Evolutionary conservation across 1,140 invertebrate genomes (phyloP).

Genomic region (Hylyphantes graminicola): DNA sequence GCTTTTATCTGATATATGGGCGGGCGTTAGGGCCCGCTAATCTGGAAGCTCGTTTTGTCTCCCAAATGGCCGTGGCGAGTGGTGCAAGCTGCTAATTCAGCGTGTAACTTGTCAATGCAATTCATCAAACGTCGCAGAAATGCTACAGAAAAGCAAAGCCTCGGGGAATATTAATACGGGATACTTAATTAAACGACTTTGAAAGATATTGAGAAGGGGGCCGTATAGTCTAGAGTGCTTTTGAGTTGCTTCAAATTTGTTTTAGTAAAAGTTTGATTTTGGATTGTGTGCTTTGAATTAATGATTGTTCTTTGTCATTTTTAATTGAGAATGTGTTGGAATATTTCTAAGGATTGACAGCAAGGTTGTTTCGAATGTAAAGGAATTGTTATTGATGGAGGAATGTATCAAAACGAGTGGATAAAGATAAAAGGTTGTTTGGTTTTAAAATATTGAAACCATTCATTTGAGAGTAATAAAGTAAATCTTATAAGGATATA

Average conservation of each 20-base stretch:
- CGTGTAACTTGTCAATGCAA: conserved; percentile 49
- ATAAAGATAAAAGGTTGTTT: too few relatives aligned
- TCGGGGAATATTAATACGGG: conserved; percentile 51
- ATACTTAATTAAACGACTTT: conserved; percentile 55
- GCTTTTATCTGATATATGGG: conserved; percentile 56
- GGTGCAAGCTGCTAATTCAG: conserved; percentile 56
- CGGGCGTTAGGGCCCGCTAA: conserved; percentile 26
- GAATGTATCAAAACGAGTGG: too few relatives aligned
- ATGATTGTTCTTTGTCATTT: neutral
- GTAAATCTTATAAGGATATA: too few relatives aligned
- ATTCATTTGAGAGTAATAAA: too few relatives aligned
- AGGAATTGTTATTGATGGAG: too few relatives aligned
- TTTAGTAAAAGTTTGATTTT: neutral
- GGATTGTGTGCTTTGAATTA: neutral
- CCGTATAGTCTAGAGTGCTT: neutral
- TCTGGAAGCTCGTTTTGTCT: conserved; percentile 53
- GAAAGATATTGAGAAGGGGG: neutral
- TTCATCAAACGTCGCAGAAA: conserved; percentile 41
- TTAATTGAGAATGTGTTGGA: too few relatives aligned
- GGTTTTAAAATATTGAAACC: too few relatives aligned
- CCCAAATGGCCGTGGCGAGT: conserved; percentile 32
- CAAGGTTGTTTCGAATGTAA: too few relatives aligned
- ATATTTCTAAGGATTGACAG: too few relatives aligned
- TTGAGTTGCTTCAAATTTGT: neutral
- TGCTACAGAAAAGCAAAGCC: conserved; percentile 47